phyloP scores from a whole-genome alignment of 1,140 invertebrate genomes.

The Philotrypesis tridentata region DNA sequence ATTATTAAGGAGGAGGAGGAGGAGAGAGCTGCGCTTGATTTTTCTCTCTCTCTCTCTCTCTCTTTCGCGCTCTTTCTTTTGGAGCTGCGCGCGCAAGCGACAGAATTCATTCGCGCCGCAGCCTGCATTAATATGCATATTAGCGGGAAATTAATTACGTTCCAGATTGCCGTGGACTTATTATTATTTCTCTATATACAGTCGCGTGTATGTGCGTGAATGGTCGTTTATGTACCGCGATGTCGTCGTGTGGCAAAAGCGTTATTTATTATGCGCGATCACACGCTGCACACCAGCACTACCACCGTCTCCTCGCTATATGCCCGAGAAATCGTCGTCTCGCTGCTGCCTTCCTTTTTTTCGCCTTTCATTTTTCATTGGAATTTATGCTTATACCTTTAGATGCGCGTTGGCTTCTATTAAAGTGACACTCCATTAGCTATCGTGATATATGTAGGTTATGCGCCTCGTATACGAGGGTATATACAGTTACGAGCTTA shows the following conservation, averaged over 20 bases:
- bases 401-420: too few relatives aligned
- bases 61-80: background rate
- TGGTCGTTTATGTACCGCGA: background rate
- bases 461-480: too few relatives aligned
- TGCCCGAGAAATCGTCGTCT: background rate
- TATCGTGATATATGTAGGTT: too few relatives aligned
- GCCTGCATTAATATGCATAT: slow-evolving; percentile 34
- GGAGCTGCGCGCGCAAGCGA: too few relatives aligned
- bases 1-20: background rate
- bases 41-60: background rate
- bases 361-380: too few relatives aligned
- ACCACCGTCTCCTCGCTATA: background rate
- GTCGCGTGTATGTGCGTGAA: background rate
- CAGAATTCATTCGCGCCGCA: background rate
- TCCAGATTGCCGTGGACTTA: slow-evolving; percentile 16
- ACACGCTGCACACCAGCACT: too few relatives aligned
- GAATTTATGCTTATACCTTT: too few relatives aligned
- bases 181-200: slow-evolving; percentile 24
- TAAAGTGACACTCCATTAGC: too few relatives aligned
- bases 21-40: background rate
- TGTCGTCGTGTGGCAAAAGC: background rate
- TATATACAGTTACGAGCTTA: too few relatives aligned
- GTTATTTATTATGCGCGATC: background rate
- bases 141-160: slow-evolving; percentile 36
- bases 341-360: too few relatives aligned